These are phyloP conservation scores for Amazonetta brasiliensis DNA, from an alignment of 2,797 vertebrate species.

Conservation along the genomic window DNA sequence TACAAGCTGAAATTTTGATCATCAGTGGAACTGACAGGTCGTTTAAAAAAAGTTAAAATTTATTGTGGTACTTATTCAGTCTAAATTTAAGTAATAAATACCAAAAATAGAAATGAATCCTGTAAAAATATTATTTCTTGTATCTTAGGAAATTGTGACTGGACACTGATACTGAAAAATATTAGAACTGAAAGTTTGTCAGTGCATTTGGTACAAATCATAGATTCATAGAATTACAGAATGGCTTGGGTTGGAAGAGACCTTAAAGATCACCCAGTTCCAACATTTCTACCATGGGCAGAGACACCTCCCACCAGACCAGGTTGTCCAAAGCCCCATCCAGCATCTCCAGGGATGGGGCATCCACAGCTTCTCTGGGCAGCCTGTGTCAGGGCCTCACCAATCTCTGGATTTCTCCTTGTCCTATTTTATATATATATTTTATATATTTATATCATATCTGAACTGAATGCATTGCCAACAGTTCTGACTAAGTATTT, in stretches of 20 bases:
- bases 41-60: background rate
- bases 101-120: background rate
- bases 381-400: no score
- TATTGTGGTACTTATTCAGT: background rate
- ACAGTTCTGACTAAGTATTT: background rate
- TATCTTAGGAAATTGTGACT: background rate
- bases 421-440: no score
- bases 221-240: no score
- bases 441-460: background rate
- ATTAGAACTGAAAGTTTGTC: background rate
- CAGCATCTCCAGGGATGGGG: no score
- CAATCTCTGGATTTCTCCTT: no score
- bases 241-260: no score
- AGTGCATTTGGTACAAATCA: background rate
- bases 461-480: background rate
- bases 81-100: background rate
- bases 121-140: background rate
- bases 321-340: no score
- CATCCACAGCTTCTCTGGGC: no score
- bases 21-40: background rate
- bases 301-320: no score
- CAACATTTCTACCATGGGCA: no score
- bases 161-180: background rate
- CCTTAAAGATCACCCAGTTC: no score
- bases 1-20: background rate